Evolutionary conservation across 2,888 invertebrate species (phyloP).

Genomic region (Aspidiotus destructor): DNA sequence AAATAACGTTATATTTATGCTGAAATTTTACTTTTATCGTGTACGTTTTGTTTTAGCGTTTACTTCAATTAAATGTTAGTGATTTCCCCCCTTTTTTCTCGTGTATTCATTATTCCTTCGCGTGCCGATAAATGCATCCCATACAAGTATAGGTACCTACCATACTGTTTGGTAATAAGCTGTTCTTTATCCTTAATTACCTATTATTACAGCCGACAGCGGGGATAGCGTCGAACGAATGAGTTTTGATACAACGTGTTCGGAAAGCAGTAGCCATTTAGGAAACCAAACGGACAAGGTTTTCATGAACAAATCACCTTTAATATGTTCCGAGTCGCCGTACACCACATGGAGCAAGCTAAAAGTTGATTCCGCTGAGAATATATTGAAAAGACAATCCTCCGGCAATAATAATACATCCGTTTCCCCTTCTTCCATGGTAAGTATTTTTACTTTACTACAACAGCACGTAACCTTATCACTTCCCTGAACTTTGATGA

Average conservation of each 20-base stretch:
- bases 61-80: no score
- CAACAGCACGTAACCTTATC: no score
- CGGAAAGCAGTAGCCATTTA: slow-evolving; percentile 13
- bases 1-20: no score
- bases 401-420: slow-evolving; percentile 27
- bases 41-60: no score
- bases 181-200: not conserved
- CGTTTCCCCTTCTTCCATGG: slow-evolving; percentile 21
- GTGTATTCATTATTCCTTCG: no score
- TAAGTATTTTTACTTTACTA: not conserved
- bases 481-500: no score
- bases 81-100: no score
- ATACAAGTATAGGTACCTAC: no score
- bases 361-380: slow-evolving; percentile 34
- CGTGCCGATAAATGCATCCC: no score
- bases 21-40: no score
- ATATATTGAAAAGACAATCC: slow-evolving; percentile 26
- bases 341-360: slow-evolving; percentile 83
- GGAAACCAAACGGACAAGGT: slow-evolving; percentile 9
- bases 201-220: slow-evolving; percentile 5
- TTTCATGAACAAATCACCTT: slow-evolving; percentile 24
- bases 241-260: slow-evolving; percentile 24
- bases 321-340: slow-evolving; percentile 48
- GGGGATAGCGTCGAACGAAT: slow-evolving; percentile 27
- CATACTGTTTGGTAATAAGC: no score